Conservation (phyloP, 1,140 invertebrate species). For the Magallana gigas region DNA sequence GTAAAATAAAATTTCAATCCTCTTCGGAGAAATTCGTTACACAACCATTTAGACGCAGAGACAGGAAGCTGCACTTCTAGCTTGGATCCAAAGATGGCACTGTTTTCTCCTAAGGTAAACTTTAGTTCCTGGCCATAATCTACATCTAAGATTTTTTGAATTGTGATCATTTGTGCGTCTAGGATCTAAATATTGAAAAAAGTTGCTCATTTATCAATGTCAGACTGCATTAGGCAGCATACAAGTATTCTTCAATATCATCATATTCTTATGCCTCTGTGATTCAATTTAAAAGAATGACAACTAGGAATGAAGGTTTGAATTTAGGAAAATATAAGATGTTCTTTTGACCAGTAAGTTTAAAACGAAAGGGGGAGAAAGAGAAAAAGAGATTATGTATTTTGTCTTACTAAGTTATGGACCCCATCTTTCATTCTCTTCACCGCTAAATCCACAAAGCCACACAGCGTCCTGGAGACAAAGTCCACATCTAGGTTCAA, state of each 20-base stretch:
- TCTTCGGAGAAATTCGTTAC: no score
- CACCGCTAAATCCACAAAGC: slow-evolving; percentile 76
- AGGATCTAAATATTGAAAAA: slow-evolving; percentile 83
- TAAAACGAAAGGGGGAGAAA: no score
- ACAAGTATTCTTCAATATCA: no score
- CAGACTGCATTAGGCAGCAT: no score
- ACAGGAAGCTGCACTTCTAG: slow-evolving; percentile 85
- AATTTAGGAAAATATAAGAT: no score
- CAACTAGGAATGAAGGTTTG: no score
- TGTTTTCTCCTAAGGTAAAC: slow-evolving; percentile 83
- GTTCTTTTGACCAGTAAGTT: no score
- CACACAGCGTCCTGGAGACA: slow-evolving; percentile 77
- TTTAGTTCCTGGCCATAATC: slow-evolving; percentile 82
- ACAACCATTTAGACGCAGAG: slow-evolving; percentile 53
- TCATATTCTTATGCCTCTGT: no score
- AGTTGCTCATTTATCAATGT: no score
- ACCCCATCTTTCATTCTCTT: slow-evolving; percentile 66
- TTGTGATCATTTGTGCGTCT: slow-evolving; percentile 87
- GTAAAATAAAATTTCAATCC: no score
- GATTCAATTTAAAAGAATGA: no score
- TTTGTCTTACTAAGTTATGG: slow-evolving; percentile 63
- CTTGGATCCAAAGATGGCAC: slow-evolving; percentile 87
- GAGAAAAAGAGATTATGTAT: no score
- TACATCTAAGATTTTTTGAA: slow-evolving; percentile 81
- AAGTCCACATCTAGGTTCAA: slow-evolving; percentile 85